Conservation (phyloP, 2,888 invertebrate species). For the Calliopum simillimum region DNA sequence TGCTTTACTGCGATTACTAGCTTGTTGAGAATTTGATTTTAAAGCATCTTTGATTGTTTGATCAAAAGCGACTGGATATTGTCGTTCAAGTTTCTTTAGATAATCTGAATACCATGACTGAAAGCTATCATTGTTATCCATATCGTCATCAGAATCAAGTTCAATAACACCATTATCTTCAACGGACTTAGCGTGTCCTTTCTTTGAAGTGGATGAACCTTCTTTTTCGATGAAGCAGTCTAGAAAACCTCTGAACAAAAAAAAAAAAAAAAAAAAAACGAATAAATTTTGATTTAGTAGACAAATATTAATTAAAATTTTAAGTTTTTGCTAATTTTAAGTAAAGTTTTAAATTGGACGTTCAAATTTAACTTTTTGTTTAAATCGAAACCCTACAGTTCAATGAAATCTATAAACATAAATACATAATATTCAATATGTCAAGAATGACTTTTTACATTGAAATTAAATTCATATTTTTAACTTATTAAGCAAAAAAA, state of each 20-base stretch:
- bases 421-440: too few relatives aligned
- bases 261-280: slow-evolving; percentile 15
- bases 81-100: slow-evolving; percentile 74
- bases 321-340: too few relatives aligned
- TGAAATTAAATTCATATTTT: too few relatives aligned
- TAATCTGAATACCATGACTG: slow-evolving; percentile 70
- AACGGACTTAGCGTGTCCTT: not conserved
- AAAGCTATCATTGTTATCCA: slow-evolving; percentile 26
- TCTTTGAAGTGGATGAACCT: slow-evolving; percentile 8
- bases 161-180: slow-evolving; percentile 62
- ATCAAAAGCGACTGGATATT: slow-evolving; percentile 81
- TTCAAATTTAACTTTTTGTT: too few relatives aligned
- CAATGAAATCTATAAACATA: too few relatives aligned
- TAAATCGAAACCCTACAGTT: too few relatives aligned
- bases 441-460: too few relatives aligned
- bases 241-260: slow-evolving; percentile 68
- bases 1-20: slow-evolving; percentile 59
- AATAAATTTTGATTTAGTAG: too few relatives aligned
- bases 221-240: slow-evolving; percentile 58
- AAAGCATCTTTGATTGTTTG: slow-evolving; percentile 73
- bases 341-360: too few relatives aligned
- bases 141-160: slow-evolving; percentile 61
- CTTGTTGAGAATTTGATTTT: slow-evolving; percentile 47
- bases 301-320: slow-evolving; percentile 8
- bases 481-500: too few relatives aligned